A percentile compares a stretch with the other conserved stretches of the same genome.
These are phyloP conservation scores for Manis pentadactyla DNA, from an alignment of 2,797 vertebrate species.

Conservation along the genomic window DNA sequence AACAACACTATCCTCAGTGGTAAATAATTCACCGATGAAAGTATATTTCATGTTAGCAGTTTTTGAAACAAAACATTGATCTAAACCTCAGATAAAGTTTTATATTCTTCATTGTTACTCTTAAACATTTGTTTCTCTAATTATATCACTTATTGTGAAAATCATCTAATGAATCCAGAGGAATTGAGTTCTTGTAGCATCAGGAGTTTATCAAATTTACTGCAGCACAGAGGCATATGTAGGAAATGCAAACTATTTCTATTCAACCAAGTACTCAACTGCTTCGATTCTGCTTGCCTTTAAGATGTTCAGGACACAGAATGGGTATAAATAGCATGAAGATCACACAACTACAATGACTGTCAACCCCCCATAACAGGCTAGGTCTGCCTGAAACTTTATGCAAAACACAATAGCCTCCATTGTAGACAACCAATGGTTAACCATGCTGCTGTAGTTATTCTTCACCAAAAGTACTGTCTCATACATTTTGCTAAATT, in stretches of 20 bases:
- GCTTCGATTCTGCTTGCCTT: slow-evolving; percentile 8
- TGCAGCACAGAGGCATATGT: neutral
- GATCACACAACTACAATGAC: slow-evolving; percentile 12
- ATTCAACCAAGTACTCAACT: neutral
- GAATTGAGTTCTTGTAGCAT: neutral
- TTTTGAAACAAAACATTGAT: slow-evolving; percentile 82
- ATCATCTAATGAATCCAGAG: slow-evolving; percentile 74
- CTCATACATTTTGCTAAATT: slow-evolving; percentile 84
- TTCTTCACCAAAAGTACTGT: slow-evolving; percentile 82
- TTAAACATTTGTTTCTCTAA: slow-evolving; percentile 77
- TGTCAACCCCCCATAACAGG: neutral
- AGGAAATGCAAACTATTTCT: slow-evolving; percentile 53
- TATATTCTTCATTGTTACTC: slow-evolving; percentile 76
- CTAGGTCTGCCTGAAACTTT: slow-evolving; percentile 53
- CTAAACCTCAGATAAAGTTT: slow-evolving; percentile 73
- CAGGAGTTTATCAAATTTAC: slow-evolving; percentile 59
- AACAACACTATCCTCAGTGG: slow-evolving; percentile 53
- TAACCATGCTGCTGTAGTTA: slow-evolving; percentile 78
- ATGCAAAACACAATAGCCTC: slow-evolving; percentile 50
- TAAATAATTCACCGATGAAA: slow-evolving; percentile 83
- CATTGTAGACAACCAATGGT: slow-evolving; percentile 65
- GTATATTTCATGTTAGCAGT: slow-evolving; percentile 31
- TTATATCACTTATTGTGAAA: slow-evolving; percentile 73
- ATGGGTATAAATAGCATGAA: neutral
- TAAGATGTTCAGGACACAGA: neutral